Percentiles rank a stretch among this genome's conserved stretches.
phyloP scores from a whole-genome alignment of 2,113 vertebrate genomes.

The Ivindomyrus marchei region DNA sequence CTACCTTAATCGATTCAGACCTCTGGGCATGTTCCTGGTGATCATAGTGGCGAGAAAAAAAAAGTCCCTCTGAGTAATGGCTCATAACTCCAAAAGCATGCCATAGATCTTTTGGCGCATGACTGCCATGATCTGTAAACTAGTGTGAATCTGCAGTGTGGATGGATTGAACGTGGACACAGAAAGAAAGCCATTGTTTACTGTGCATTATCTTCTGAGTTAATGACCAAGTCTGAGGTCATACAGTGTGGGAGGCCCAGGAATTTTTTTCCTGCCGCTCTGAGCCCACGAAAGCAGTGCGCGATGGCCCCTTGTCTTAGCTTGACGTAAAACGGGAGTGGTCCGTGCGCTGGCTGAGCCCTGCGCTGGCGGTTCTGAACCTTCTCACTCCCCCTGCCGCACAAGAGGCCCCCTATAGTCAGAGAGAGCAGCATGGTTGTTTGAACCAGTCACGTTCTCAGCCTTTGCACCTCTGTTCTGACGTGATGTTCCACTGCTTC shows the following conservation, averaged over 20 bases:
- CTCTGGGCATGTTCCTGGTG: neutral
- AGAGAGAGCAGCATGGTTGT: neutral
- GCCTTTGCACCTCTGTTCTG: neutral
- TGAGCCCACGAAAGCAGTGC: slow-evolving; percentile 25
- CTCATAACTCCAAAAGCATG: neutral
- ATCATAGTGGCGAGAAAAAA: neutral
- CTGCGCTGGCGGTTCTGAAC: neutral
- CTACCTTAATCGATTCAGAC: neutral
- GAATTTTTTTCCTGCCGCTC: slow-evolving; percentile 41
- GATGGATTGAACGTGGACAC: neutral
- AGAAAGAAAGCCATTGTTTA: neutral
- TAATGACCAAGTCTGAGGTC: slow-evolving; percentile 24
- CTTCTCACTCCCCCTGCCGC: neutral
- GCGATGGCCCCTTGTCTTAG: neutral
- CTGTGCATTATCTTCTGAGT: neutral
- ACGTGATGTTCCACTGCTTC: neutral
- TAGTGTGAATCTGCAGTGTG: neutral
- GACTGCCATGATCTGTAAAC: neutral
- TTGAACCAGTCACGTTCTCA: neutral
- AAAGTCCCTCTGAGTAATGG: neutral
- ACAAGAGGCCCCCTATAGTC: slow-evolving; percentile 9
- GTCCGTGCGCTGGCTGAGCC: neutral
- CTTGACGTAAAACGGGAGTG: slow-evolving; percentile 5
- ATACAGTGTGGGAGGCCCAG: slow-evolving; percentile 54
- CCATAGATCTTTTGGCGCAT: neutral